Conservation (phyloP, 2,888 invertebrate genomes). For the Aphidius colemani region DNA sequence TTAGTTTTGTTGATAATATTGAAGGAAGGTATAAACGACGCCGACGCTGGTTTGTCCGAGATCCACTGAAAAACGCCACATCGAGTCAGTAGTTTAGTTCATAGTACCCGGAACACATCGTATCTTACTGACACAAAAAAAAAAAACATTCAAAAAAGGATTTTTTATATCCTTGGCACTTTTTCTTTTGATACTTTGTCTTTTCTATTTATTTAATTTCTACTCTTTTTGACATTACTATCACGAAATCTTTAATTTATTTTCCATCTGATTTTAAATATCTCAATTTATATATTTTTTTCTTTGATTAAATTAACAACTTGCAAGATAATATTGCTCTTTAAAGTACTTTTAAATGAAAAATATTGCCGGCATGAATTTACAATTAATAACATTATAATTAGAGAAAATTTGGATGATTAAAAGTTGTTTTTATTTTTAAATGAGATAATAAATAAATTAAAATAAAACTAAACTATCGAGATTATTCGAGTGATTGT, state of each 20-base stretch:
- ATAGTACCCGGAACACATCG: constrained; percentile 45
- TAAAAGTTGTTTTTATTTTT: too few species aligned
- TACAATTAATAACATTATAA: too few species aligned
- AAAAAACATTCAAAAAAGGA: background rate
- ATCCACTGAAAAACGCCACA: constrained; percentile 34
- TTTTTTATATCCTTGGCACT: constrained; percentile 10
- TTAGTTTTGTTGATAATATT: too few species aligned
- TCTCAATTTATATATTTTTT: constrained; percentile 15
- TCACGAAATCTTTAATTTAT: constrained; percentile 28
- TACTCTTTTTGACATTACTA: background rate
- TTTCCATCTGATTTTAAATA: constrained; percentile 28
- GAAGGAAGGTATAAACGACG: constrained; percentile 19
- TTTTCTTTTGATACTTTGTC: background rate
- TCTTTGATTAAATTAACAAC: too few species aligned
- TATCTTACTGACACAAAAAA: constrained; percentile 20
- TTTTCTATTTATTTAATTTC: background rate
- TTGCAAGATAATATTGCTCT: too few species aligned
- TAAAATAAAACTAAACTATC: too few species aligned
- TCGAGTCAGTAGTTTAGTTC: constrained; percentile 49
- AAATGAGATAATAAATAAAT: too few species aligned
- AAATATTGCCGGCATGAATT: too few species aligned
- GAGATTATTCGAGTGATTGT: too few species aligned
- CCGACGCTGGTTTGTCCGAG: constrained; percentile 38
- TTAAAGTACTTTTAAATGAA: too few species aligned
- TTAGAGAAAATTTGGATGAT: too few species aligned